Conservation (phyloP, 2,797 vertebrate genomes). For the Perdix hodgsoniae region DNA sequence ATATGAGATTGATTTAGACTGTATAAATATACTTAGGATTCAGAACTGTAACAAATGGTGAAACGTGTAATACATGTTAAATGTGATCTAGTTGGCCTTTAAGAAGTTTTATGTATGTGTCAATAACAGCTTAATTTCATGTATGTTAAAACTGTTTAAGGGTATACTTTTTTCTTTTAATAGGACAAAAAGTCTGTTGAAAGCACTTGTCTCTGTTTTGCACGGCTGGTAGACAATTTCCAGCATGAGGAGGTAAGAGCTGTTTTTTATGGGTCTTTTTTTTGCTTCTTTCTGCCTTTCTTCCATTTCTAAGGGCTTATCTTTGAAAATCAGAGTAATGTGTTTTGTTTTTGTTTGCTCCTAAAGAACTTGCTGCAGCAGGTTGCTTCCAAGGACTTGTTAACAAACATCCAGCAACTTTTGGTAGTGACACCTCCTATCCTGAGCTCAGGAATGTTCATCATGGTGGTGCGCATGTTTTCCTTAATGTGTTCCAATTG, state of each 20-base stretch:
- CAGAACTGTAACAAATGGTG: background rate
- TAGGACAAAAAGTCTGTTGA: constrained; percentile 99
- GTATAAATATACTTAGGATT: background rate
- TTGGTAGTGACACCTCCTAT: constrained; percentile 97
- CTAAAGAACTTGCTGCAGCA: constrained; percentile 96
- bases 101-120: background rate
- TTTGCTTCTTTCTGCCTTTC: background rate
- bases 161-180: constrained; percentile 17
- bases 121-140: background rate
- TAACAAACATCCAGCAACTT: constrained; percentile 98
- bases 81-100: background rate
- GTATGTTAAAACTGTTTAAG: background rate
- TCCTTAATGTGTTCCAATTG: constrained; percentile 99
- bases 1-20: background rate
- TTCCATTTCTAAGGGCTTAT: background rate
- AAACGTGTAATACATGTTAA: background rate
- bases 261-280: background rate
- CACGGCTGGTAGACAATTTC: constrained; percentile 98
- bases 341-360: constrained; percentile 19
- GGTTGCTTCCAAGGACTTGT: constrained; percentile 95
- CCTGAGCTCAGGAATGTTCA: constrained; percentile 99
- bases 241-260: constrained; percentile 95
- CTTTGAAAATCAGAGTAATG: background rate
- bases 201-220: constrained; percentile 99
- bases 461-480: constrained; percentile 99